Evolutionary conservation across 2,113 vertebrate genomes (phyloP).

Genomic region (Rallus limicola): DNA sequence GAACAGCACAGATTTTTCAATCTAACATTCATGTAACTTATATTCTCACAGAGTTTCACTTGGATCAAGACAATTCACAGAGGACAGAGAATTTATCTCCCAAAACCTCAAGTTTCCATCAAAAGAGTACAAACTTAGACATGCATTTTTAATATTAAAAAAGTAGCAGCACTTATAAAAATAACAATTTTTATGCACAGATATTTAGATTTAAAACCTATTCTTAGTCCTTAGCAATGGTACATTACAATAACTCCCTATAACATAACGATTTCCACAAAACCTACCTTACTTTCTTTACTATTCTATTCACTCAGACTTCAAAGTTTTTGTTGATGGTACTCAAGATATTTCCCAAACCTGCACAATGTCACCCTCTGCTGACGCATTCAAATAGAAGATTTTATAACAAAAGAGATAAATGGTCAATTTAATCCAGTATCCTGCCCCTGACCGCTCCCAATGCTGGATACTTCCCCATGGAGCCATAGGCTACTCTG

Average conservation of each 20-base stretch:
- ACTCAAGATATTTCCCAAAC: background rate
- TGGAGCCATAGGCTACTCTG: background rate
- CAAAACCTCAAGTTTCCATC: background rate
- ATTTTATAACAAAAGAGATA: background rate
- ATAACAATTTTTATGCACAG: background rate
- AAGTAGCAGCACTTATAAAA: background rate
- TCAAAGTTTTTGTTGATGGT: background rate
- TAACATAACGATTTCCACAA: background rate
- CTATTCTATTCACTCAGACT: background rate
- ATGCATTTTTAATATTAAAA: fast-evolving
- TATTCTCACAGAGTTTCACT: background rate
- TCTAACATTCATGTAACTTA: too few relatives aligned
- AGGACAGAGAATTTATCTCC: background rate
- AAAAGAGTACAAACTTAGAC: background rate
- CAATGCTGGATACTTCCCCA: background rate
- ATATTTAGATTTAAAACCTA: background rate
- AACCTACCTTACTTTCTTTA: fast-evolving
- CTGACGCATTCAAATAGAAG: constrained; percentile 32
- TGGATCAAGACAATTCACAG: background rate
- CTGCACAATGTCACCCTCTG: constrained; percentile 57
- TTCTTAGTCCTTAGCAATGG: background rate
- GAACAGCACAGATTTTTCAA: fast-evolving
- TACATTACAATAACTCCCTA: background rate
- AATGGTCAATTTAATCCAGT: background rate
- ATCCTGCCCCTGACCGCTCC: background rate